phyloP scores from a whole-genome alignment of 2,888 invertebrate genomes.

The Slavum lentiscoides region DNA sequence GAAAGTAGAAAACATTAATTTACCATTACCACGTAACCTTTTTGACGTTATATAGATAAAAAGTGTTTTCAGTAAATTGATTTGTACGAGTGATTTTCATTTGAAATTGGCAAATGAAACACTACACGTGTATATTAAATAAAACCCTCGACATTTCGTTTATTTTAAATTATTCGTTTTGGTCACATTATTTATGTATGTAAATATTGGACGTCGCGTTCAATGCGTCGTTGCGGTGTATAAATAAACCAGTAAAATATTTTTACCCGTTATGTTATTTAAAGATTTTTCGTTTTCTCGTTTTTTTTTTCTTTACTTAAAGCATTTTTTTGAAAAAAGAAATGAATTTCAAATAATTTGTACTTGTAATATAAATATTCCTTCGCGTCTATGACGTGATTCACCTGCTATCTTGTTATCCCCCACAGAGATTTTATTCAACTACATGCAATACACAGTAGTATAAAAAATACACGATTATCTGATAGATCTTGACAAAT shows the following conservation, averaged over 20 bases:
- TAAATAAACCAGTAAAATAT: not conserved
- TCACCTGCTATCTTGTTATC: conserved; percentile 11
- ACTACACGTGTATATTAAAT: not conserved
- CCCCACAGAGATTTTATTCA: conserved; percentile 18
- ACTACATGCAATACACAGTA: not conserved
- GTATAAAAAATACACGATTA: conserved; percentile 5
- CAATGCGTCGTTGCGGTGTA: not conserved
- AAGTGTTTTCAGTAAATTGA: not conserved
- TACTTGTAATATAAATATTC: conserved; percentile 3
- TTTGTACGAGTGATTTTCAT: not conserved
- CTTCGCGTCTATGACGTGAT: conserved; percentile 15
- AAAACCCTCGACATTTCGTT: not conserved
- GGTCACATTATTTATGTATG: not conserved
- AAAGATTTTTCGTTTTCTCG: too few relatives aligned
- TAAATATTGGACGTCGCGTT: not conserved
- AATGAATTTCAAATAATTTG: conserved; percentile 7
- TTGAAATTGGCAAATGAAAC: not conserved
- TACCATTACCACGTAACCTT: not conserved
- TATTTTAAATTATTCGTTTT: not conserved
- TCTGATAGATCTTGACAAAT: conserved; percentile 36
- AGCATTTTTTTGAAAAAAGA: not conserved
- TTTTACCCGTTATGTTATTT: not conserved
- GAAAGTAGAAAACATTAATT: conserved; percentile 10
- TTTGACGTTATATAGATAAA: not conserved
- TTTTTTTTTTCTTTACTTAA: not conserved